These are phyloP conservation scores for Pachypeltis micranthus DNA, from an alignment of 1,140 invertebrate species.

Conservation along the genomic window DNA sequence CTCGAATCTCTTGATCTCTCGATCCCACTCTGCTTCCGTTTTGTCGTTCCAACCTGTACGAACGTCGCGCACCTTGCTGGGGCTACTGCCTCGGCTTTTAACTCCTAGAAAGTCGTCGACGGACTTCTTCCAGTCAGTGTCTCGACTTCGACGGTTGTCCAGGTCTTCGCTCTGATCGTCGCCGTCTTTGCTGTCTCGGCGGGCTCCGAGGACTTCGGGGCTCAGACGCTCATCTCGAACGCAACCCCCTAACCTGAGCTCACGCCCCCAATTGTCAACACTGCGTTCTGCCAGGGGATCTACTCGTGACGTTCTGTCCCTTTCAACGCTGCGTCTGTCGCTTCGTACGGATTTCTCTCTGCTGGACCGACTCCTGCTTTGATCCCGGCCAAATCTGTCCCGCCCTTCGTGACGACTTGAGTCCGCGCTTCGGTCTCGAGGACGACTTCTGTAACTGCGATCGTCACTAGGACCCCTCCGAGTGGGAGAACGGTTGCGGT, in stretches of 20 bases:
- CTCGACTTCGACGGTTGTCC: not conserved
- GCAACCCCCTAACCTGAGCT: not conserved
- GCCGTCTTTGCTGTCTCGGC: not conserved
- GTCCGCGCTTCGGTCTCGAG: not conserved
- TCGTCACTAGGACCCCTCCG: too few relatives aligned
- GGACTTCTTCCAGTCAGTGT: conserved; percentile 17
- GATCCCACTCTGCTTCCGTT: conserved; percentile 1
- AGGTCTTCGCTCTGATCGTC: not conserved
- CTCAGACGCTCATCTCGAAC: too few relatives aligned
- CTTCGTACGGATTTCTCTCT: too few relatives aligned
- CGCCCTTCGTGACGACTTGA: not conserved
- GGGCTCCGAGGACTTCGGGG: not conserved
- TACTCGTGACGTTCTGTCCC: not conserved
- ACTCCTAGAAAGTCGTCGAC: conserved; percentile 33
- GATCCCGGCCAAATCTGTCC: not conserved
- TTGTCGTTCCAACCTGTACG: not conserved
- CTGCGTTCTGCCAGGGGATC: not conserved
- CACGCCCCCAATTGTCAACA: not conserved
- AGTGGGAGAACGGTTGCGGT: not conserved
- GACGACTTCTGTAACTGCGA: too few relatives aligned
- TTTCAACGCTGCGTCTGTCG: not conserved
- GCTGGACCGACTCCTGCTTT: too few relatives aligned
- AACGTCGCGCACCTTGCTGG: conserved; percentile 30
- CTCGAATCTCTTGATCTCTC: conserved; percentile 20
- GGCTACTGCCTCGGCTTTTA: conserved; percentile 33